phyloP scores from a whole-genome alignment of 1,140 invertebrate genomes.

The Macrosteles quadrilineatus region DNA sequence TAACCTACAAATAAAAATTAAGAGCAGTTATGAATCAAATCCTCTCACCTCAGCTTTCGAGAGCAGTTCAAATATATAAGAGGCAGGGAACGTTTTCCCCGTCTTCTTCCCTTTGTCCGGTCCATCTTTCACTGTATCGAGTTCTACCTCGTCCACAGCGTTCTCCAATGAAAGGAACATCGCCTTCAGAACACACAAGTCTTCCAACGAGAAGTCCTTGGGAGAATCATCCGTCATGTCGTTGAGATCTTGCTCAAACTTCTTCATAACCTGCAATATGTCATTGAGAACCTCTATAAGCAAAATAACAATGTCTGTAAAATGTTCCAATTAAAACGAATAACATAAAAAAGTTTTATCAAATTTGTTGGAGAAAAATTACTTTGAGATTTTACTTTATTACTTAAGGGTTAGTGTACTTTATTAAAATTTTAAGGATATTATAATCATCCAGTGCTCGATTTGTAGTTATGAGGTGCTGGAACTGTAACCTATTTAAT shows the following conservation, averaged over 20 bases:
- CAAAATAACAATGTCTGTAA: too few species aligned
- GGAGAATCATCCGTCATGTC: conserved; percentile 38
- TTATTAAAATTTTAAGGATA: too few species aligned
- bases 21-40: too few species aligned
- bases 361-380: too few species aligned
- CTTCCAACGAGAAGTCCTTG: conserved; percentile 78
- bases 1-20: background rate
- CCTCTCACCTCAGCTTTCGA: conserved; percentile 63
- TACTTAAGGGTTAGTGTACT: too few species aligned
- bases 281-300: too few species aligned
- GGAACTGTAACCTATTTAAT: too few species aligned
- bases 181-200: conserved; percentile 74
- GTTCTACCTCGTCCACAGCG: conserved; percentile 62
- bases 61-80: conserved; percentile 59
- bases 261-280: conserved; percentile 45
- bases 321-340: too few species aligned
- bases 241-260: conserved; percentile 33
- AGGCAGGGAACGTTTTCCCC: conserved; percentile 29
- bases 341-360: too few species aligned
- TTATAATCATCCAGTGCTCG: too few species aligned
- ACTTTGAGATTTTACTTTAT: too few species aligned
- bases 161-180: conserved; percentile 80
- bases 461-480: too few species aligned
- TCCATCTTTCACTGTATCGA: background rate
- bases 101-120: conserved; percentile 1